Percentiles rank a stretch among this genome's conserved stretches.
Conservation (phyloP, 2,888 invertebrate species). For the Drosophila prolongata region DNA sequence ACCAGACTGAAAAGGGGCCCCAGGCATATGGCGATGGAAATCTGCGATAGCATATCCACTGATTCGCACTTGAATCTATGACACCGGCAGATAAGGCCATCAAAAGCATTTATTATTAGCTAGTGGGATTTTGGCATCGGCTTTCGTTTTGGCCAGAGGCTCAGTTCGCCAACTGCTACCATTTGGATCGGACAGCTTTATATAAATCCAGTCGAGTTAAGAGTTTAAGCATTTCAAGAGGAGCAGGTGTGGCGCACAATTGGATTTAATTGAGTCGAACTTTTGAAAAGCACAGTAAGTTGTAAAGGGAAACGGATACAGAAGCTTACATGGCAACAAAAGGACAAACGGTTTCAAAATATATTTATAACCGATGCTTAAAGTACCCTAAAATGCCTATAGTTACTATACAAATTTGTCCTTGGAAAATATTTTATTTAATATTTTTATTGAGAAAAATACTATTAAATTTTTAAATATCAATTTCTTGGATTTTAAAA, state of each 20-base stretch:
- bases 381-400: slow-evolving; percentile 13
- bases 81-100: slow-evolving; percentile 41
- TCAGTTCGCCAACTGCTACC: slow-evolving; percentile 35
- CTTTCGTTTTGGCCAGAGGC: slow-evolving; percentile 2
- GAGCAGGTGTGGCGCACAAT: slow-evolving; percentile 30
- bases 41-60: slow-evolving; percentile 42
- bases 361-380: not conserved
- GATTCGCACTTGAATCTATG: slow-evolving; percentile 44
- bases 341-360: slow-evolving; percentile 8
- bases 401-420: not conserved
- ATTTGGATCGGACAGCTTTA: slow-evolving; percentile 33
- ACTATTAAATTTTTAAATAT: too few species aligned
- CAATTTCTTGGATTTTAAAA: too few species aligned
- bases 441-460: too few species aligned
- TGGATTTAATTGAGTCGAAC: slow-evolving; percentile 33
- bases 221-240: slow-evolving; percentile 26
- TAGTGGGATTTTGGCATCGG: slow-evolving; percentile 18
- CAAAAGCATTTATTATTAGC: slow-evolving; percentile 38
- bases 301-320: slow-evolving; percentile 29
- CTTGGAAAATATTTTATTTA: too few species aligned
- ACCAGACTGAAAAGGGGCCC: not conserved
- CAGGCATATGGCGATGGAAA: slow-evolving; percentile 6
- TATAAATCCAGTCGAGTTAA: slow-evolving; percentile 14
- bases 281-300: slow-evolving; percentile 35
- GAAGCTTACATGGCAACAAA: slow-evolving; percentile 21